Base-by-base conservation (phyloP, 1,140 invertebrate genomes). In the Ridgeia piscesae region DNA sequence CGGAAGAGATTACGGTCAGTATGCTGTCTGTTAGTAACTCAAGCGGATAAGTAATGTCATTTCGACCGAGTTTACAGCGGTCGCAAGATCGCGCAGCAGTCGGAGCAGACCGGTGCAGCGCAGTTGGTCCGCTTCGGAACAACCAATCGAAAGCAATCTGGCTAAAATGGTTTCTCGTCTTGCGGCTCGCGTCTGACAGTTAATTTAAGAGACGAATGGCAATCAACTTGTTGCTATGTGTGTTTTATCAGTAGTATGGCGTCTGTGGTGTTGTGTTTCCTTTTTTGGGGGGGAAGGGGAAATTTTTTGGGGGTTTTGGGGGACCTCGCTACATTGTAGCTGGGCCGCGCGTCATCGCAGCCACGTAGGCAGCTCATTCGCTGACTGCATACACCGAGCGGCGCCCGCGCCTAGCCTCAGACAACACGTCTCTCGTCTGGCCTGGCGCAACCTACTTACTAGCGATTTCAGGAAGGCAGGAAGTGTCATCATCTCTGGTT, bases 71-170 rank as follows among this genome's bases (percentile, higher is more conserved):
- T 77, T 77, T 77, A 77, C 17, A 17, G 58, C 58, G 58, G 58
- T 77, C 58, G 58, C 58, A 77, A 77, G 58, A 77, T 77, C 58
- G 58, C 58, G 58, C 58, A 77, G 58, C 58, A 77, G 8, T 21
- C 0, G 14, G 8, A 77, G 58, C 17, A 8, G 17, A 21, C 6
- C 58, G 58, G 58, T 77, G 58, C 58, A 77, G 58, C 27, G 58
- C 58, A 77, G 58, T 77, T 77, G 58, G 58, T 77, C 58, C 58
- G 58, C 58, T 77, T 77, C 58, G 58, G 58, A 77, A 77, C 58
- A 77, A 21, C 58, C 58, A 77, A 77, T 77, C 58, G 58, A 77
- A 77, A 77, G 58, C 58, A 77, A 77, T 77, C 58, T 77, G 58
- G 27, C 58, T 77, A 77, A n/a, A 77, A 77, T 77, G 58, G 58